These are phyloP conservation scores for Fragum whitleyi DNA, from an alignment of 2,888 invertebrate genomes.

Conservation along the genomic window DNA sequence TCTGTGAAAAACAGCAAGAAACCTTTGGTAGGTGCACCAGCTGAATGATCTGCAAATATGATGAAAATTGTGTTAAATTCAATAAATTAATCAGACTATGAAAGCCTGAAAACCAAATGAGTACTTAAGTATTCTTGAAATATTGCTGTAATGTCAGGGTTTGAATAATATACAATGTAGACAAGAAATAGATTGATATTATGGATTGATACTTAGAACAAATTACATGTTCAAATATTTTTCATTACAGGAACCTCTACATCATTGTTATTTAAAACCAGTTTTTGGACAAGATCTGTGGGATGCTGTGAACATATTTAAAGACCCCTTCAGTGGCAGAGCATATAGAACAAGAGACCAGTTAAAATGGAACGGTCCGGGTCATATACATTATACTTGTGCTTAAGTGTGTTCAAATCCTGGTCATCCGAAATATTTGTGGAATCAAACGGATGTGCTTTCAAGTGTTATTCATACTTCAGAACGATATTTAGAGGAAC, in stretches of 20 bases:
- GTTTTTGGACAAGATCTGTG: constrained; percentile 94
- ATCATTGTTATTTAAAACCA: constrained; percentile 92
- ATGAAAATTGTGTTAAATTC: too few relatives aligned
- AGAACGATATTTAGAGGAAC: constrained; percentile 87
- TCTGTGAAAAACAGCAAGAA: too few relatives aligned
- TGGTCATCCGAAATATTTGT: constrained; percentile 83
- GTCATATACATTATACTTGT: constrained; percentile 87
- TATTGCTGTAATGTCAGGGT: too few relatives aligned
- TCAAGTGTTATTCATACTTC: constrained; percentile 88
- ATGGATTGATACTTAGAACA: too few relatives aligned
- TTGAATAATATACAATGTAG: too few relatives aligned
- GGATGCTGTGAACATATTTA: constrained; percentile 87
- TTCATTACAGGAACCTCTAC: constrained; percentile 86
- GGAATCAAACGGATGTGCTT: constrained; percentile 86
- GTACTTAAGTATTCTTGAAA: too few relatives aligned
- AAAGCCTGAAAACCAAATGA: too few relatives aligned
- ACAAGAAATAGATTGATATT: too few relatives aligned
- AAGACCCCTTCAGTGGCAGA: constrained; percentile 77
- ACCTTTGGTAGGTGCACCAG: too few relatives aligned
- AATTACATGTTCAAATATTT: too few relatives aligned
- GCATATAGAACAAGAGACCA: constrained; percentile 61
- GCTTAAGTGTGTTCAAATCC: constrained; percentile 82
- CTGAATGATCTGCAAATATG: too few relatives aligned
- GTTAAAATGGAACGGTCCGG: constrained; percentile 85
- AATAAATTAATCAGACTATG: too few relatives aligned